Conservation (phyloP, 2,888 invertebrate genomes). For the Brachypalpus laphriformis region DNA sequence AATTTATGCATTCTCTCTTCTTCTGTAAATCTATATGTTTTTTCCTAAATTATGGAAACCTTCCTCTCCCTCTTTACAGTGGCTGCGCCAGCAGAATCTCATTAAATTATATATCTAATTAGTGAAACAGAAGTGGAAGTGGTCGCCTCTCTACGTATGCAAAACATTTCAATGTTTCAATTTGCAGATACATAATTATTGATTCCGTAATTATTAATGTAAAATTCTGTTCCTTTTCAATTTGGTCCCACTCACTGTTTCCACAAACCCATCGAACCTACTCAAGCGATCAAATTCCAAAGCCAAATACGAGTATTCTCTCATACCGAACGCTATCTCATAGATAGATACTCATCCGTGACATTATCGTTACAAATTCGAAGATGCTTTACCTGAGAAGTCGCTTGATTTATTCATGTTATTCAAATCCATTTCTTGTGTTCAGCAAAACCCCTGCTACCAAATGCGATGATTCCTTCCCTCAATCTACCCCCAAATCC, state of each 20-base stretch:
- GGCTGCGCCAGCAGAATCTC: too few relatives aligned
- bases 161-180: too few relatives aligned
- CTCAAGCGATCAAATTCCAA: neutral
- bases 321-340: neutral
- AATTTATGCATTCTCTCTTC: too few relatives aligned
- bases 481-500: conserved; percentile 42
- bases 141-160: too few relatives aligned
- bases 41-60: too few relatives aligned
- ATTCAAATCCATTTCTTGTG: conserved; percentile 76
- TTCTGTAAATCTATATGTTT: too few relatives aligned
- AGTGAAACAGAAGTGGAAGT: too few relatives aligned
- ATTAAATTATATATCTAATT: too few relatives aligned
- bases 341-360: conserved; percentile 37
- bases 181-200: too few relatives aligned
- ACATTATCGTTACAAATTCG: conserved; percentile 66
- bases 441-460: conserved; percentile 63
- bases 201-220: neutral
- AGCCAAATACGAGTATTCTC: neutral
- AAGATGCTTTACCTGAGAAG: conserved; percentile 60
- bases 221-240: neutral
- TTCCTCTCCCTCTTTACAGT: too few relatives aligned
- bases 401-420: conserved; percentile 75
- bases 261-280: neutral
- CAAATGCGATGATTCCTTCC: conserved; percentile 43
- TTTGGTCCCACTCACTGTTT: neutral